phyloP scores from a whole-genome alignment of 2,797 vertebrate species.

The Pipistrellus pygmaeus region DNA sequence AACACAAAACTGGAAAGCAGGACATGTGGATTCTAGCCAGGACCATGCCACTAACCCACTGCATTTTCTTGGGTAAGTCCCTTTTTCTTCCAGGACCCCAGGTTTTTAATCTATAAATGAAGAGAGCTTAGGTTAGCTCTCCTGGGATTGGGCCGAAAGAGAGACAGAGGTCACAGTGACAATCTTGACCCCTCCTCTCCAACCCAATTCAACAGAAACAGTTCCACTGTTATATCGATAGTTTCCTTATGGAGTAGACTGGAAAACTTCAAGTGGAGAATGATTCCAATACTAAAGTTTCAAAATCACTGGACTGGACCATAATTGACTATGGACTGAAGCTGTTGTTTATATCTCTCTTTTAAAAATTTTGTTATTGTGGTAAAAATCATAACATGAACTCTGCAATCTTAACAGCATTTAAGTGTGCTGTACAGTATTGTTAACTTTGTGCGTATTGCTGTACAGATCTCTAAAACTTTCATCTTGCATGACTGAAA shows the following conservation, averaged over 20 bases:
- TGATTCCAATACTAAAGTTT: slow-evolving; percentile 11
- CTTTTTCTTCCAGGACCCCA: not conserved
- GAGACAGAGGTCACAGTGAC: not conserved
- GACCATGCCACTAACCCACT: not conserved
- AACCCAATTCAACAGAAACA: not conserved
- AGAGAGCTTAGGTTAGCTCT: not conserved
- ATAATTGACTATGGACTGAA: not conserved
- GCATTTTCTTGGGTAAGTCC: not conserved
- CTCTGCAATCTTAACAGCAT: not conserved
- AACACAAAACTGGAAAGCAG: not conserved
- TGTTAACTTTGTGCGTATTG: not conserved
- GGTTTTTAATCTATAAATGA: not conserved
- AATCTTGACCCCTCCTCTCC: not conserved
- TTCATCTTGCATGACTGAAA: not conserved
- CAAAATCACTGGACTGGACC: not conserved
- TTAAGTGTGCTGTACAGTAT: not conserved
- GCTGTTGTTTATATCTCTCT: not conserved
- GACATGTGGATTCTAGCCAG: not conserved
- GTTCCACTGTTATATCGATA: not conserved
- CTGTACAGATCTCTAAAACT: not conserved
- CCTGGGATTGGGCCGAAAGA: not conserved
- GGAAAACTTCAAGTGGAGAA: not conserved
- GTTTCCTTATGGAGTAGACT: not conserved
- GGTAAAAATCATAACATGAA: not conserved
- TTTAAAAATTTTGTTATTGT: not conserved